These are phyloP conservation scores for Xyrichtys novacula DNA, from an alignment of 2,797 vertebrate species.

Conservation along the genomic window DNA sequence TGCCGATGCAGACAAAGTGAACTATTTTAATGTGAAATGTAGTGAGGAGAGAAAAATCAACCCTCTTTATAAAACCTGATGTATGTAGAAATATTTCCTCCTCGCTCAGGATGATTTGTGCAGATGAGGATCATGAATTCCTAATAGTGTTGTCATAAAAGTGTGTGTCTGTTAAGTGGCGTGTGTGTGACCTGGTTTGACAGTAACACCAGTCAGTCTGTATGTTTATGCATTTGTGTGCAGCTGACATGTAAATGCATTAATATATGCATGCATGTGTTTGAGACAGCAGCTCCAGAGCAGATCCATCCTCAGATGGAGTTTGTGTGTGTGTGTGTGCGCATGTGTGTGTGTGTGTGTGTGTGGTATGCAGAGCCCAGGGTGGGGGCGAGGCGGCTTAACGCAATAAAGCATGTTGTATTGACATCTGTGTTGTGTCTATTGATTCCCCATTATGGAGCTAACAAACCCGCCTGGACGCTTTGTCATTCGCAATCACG, in stretches of 20 bases:
- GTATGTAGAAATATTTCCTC: no score
- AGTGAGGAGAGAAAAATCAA: no score
- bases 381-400: slow-evolving; percentile 83
- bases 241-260: not conserved
- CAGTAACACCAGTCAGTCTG: not conserved
- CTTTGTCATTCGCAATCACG: slow-evolving; percentile 90
- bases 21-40: no score
- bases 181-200: not conserved
- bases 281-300: slow-evolving; percentile 20
- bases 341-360: slow-evolving; percentile 57
- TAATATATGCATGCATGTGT: slow-evolving; percentile 17
- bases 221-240: not conserved
- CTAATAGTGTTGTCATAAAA: not conserved
- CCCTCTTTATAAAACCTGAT: no score
- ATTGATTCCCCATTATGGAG: slow-evolving; percentile 90
- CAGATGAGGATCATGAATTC: not conserved
- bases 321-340: slow-evolving; percentile 44
- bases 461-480: slow-evolving; percentile 89
- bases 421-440: slow-evolving; percentile 90
- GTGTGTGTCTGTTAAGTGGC: not conserved
- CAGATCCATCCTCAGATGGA: slow-evolving; percentile 22
- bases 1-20: no score
- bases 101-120: no score
- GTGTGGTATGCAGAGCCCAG: slow-evolving; percentile 55
- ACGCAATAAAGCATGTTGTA: slow-evolving; percentile 90